These are phyloP conservation scores for Holotrichia oblita DNA, from an alignment of 1,140 invertebrate species.

Conservation along the genomic window DNA sequence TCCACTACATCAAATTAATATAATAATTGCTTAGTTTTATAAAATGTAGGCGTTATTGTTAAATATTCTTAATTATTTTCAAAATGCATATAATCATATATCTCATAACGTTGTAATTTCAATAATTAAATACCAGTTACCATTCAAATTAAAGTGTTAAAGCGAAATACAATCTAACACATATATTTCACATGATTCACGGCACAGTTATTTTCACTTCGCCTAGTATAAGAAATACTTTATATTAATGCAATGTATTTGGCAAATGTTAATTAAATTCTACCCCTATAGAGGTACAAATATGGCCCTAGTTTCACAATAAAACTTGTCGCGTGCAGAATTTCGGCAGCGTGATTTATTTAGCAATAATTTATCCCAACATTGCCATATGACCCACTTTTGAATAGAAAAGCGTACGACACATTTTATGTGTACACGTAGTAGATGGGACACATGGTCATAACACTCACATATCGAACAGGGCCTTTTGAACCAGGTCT, in stretches of 20 bases:
- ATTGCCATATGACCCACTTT: conserved; percentile 43
- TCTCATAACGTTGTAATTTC: no score
- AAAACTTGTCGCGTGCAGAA: conserved; percentile 39
- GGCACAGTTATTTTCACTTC: background rate
- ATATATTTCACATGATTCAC: no score
- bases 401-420: conserved; percentile 35
- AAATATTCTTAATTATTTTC: no score
- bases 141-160: no score
- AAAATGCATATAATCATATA: no score
- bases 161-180: no score
- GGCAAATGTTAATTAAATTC: conserved; percentile 31
- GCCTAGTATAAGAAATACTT: background rate
- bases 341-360: conserved; percentile 38
- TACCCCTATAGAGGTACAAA: conserved; percentile 39
- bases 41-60: no score
- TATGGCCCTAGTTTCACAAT: conserved; percentile 33
- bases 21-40: no score
- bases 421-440: conserved; percentile 31
- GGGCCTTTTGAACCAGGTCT: background rate
- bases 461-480: conserved; percentile 1
- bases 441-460: background rate
- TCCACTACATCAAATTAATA: no score
- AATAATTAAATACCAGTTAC: no score
- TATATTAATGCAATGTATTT: background rate
- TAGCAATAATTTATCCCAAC: conserved; percentile 29